Conservation (phyloP, 2,888 invertebrate species). For the Panzeria rudis region DNA sequence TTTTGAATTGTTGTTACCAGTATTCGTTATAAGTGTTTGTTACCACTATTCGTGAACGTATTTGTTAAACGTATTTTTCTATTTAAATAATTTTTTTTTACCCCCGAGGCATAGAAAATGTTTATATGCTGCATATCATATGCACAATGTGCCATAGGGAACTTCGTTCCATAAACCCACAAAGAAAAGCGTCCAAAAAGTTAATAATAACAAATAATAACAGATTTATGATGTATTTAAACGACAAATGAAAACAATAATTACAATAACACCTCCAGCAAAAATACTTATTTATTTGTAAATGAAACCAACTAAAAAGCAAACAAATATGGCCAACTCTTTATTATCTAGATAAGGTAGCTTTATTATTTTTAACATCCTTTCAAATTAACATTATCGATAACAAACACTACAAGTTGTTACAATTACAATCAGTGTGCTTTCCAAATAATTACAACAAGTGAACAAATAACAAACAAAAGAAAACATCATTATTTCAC, state of each 20-base stretch:
- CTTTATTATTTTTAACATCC: constrained; percentile 40
- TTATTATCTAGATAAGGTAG: constrained; percentile 45
- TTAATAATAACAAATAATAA: too few relatives aligned
- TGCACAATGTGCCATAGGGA: too few relatives aligned
- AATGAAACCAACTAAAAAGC: constrained; percentile 16
- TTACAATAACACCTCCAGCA: constrained; percentile 32
- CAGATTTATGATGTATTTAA: neutral
- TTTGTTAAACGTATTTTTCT: too few relatives aligned
- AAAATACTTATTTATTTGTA: constrained; percentile 26
- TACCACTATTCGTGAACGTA: too few relatives aligned
- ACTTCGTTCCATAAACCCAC: too few relatives aligned
- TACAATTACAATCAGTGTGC: constrained; percentile 50
- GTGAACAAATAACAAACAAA: constrained; percentile 47
- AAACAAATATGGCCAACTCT: constrained; percentile 43
- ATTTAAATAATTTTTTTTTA: too few relatives aligned
- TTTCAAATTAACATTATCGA: constrained; percentile 13
- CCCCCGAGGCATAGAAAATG: too few relatives aligned
- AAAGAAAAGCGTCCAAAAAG: too few relatives aligned
- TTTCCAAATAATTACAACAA: constrained; percentile 60
- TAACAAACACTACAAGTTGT: constrained; percentile 39
- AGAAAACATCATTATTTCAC: constrained; percentile 39
- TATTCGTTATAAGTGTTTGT: too few relatives aligned
- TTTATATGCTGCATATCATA: too few relatives aligned
- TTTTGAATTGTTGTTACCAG: too few relatives aligned
- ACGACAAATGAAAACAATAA: constrained; percentile 31